These are phyloP conservation scores for Rhinella marina DNA, from an alignment of 2,797 vertebrate genomes.

Conservation along the genomic window DNA sequence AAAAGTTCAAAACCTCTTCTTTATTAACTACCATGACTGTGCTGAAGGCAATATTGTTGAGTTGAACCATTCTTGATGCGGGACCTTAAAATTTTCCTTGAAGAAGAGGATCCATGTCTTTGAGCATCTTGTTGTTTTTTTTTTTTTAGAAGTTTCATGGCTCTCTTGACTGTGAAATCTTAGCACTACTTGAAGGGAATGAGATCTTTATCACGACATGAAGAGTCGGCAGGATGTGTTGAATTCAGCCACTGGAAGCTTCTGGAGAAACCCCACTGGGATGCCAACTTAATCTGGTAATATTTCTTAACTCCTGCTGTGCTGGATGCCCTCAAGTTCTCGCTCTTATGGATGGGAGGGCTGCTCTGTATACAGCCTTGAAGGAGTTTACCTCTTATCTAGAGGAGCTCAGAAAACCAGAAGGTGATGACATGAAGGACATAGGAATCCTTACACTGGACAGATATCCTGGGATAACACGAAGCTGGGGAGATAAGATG, in stretches of 20 bases:
- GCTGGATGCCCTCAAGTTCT: background rate
- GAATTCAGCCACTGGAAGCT: constrained; percentile 47
- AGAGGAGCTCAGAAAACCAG: constrained; percentile 40
- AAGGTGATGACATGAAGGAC: constrained; percentile 49
- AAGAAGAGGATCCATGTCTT: background rate
- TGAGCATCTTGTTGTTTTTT: background rate
- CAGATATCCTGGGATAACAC: constrained; percentile 59
- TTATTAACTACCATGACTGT: background rate
- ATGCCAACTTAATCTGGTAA: constrained; percentile 34
- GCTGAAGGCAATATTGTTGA: background rate
- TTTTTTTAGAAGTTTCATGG: background rate
- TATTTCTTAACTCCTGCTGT: constrained; percentile 50
- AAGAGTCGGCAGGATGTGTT: constrained; percentile 53
- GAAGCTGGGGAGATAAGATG: constrained; percentile 49
- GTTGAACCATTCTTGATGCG: background rate
- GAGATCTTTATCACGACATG: constrained; percentile 56
- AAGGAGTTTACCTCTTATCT: constrained; percentile 43
- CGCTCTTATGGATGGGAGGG: background rate
- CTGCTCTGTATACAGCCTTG: background rate
- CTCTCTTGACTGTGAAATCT: constrained; percentile 40
- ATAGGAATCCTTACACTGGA: constrained; percentile 29
- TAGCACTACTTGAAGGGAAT: constrained; percentile 35
- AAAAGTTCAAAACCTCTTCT: background rate
- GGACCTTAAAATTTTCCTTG: background rate
- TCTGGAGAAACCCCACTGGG: constrained; percentile 47